phyloP scores from a whole-genome alignment of 2,888 invertebrate genomes.

The Ceraclea dissimilis region DNA sequence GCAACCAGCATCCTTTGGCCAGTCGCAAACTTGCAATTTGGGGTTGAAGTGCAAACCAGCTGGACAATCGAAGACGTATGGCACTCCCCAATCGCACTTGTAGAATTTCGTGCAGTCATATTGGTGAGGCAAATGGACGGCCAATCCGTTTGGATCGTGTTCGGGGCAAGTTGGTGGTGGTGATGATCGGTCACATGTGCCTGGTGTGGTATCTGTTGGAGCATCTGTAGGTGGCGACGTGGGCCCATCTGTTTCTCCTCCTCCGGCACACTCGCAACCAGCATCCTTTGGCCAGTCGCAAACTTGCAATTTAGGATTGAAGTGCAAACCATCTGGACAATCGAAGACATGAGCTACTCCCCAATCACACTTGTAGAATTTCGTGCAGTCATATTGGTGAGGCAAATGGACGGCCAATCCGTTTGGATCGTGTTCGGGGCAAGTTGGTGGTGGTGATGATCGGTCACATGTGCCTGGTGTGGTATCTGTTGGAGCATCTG shows the following conservation, averaged over 20 bases:
- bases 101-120: conserved; percentile 3
- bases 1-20: conserved; percentile 1
- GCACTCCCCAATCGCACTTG: conserved; percentile 3
- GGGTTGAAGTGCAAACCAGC: not conserved
- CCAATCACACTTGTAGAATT: conserved; percentile 22
- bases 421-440: conserved; percentile 20
- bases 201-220: not conserved
- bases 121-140: conserved; percentile 3
- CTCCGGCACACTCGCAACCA: conserved; percentile 18
- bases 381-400: conserved; percentile 24
- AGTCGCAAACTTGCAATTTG: not conserved
- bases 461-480: not conserved
- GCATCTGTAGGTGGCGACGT: too few relatives aligned
- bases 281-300: conserved; percentile 28
- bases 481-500: not conserved
- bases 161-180: conserved; percentile 1
- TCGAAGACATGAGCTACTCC: conserved; percentile 26
- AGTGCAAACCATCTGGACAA: conserved; percentile 27
- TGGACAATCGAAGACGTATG: not conserved
- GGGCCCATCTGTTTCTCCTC: too few relatives aligned
- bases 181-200: not conserved
- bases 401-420: conserved; percentile 13
- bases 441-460: conserved; percentile 9
- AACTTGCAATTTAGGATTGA: conserved; percentile 25
- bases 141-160: not conserved